Conservation (phyloP, 2,888 invertebrate species). For the Biston betularia region DNA sequence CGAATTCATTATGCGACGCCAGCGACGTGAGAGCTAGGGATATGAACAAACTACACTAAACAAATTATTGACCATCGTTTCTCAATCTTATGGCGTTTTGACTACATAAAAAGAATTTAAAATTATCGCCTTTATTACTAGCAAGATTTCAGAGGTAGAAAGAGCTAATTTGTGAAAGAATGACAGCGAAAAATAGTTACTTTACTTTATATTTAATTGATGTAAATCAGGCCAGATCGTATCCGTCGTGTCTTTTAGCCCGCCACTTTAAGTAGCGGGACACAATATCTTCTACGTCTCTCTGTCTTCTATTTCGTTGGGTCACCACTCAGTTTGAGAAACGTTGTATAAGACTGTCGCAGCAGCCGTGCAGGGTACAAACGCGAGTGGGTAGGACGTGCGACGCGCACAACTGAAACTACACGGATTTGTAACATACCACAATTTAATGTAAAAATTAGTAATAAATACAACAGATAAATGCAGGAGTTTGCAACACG, state of each 20-base stretch:
- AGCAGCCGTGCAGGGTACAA: constrained; percentile 34
- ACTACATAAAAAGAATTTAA: not conserved
- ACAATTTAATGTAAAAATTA: constrained; percentile 91
- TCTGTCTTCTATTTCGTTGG: too few species aligned
- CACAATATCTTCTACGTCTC: too few species aligned
- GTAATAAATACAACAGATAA: constrained; percentile 89
- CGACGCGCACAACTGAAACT: constrained; percentile 82
- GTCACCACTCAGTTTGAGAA: constrained; percentile 1
- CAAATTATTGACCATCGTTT: constrained; percentile 4
- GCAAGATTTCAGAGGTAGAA: not conserved
- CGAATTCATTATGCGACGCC: not conserved
- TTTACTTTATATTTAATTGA: not conserved
- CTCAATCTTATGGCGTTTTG: not conserved
- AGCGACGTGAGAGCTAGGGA: too few species aligned
- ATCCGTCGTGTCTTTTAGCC: not conserved
- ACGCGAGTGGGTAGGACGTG: constrained; percentile 59
- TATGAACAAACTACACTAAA: constrained; percentile 7
- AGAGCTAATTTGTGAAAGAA: not conserved
- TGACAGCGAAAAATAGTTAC: not conserved
- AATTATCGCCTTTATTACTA: too few species aligned
- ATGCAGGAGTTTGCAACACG: constrained; percentile 88
- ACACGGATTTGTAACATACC: constrained; percentile 88
- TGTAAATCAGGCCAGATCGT: not conserved
- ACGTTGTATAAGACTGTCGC: constrained; percentile 8
- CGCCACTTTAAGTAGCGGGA: not conserved